Evolutionary conservation across 2,113 vertebrate genomes (phyloP).

Genomic region (Nibea coibor): DNA sequence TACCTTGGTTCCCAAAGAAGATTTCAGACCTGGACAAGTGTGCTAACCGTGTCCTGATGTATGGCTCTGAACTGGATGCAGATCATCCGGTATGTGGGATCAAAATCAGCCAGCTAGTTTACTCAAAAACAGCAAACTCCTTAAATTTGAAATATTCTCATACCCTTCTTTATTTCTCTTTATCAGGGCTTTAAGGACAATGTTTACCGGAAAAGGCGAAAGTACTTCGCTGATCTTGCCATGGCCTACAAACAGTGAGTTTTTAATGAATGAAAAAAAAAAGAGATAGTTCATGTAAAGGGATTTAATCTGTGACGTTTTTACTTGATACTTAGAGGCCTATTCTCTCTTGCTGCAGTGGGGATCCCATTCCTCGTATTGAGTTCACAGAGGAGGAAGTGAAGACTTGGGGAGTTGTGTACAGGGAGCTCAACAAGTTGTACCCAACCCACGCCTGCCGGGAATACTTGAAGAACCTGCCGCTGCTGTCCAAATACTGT

Average conservation of each 20-base stretch:
- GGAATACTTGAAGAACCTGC: slow-evolving; percentile 97
- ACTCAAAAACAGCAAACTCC: neutral
- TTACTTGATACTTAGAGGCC: neutral
- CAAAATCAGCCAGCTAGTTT: neutral
- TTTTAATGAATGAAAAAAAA: neutral
- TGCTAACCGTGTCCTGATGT: slow-evolving; percentile 97
- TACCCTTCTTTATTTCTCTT: neutral
- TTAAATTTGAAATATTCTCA: neutral
- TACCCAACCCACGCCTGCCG: slow-evolving; percentile 95
- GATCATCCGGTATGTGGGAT: slow-evolving; percentile 81
- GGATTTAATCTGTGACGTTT: neutral
- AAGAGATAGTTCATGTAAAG: no score
- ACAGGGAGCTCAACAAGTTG: slow-evolving; percentile 93
- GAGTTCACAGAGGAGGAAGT: slow-evolving; percentile 98
- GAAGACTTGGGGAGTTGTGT: slow-evolving; percentile 96
- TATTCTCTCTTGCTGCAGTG: slow-evolving; percentile 78
- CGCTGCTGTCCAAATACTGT: slow-evolving; percentile 92
- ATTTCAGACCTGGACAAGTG: slow-evolving; percentile 97
- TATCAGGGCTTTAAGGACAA: slow-evolving; percentile 98
- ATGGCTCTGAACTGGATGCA: slow-evolving; percentile 94
- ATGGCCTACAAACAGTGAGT: slow-evolving; percentile 95
- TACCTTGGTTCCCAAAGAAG: slow-evolving; percentile 98
- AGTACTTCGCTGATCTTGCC: slow-evolving; percentile 97
- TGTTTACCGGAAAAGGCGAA: slow-evolving; percentile 94
- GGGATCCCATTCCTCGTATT: slow-evolving; percentile 91